phyloP scores from a whole-genome alignment of 2,113 vertebrate genomes.

The Xiphophorus hellerii region DNA sequence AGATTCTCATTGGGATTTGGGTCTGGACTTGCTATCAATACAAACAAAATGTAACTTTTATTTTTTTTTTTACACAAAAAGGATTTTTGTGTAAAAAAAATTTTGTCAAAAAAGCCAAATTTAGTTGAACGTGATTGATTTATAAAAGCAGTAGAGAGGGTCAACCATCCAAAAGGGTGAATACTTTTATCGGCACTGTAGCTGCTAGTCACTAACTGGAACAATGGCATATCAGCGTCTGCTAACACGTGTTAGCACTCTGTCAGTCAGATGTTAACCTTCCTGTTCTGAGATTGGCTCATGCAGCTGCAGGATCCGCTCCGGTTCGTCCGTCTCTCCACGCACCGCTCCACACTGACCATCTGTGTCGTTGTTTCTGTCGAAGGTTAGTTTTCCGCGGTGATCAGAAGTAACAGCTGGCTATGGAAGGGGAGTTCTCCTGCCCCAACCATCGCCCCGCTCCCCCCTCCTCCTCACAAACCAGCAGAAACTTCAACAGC shows the following conservation, averaged over 20 bases:
- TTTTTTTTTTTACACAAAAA: no score
- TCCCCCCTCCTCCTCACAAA: conserved; percentile 36
- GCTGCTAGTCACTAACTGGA: no score
- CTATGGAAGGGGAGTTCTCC: conserved; percentile 57
- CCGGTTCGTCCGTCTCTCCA: conserved; percentile 21
- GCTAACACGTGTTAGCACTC: not conserved
- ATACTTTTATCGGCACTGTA: no score
- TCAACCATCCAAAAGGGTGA: no score
- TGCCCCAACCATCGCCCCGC: conserved; percentile 49
- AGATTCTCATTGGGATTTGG: no score
- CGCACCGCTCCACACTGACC: conserved; percentile 42
- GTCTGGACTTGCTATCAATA: no score
- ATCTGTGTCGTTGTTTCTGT: conserved; percentile 56
- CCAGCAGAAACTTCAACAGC: conserved; percentile 77
- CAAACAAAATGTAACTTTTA: no score
- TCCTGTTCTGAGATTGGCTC: conserved; percentile 25
- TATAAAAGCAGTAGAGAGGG: no score
- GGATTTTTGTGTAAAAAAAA: no score
- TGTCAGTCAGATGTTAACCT: conserved; percentile 7
- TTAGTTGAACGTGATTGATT: no score
- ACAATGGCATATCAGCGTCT: not conserved
- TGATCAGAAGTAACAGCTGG: conserved; percentile 77
- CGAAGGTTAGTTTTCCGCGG: conserved; percentile 66
- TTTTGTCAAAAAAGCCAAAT: no score
- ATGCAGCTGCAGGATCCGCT: conserved; percentile 20